Percentiles rank a stretch among this genome's conserved stretches.
These are phyloP conservation scores for Euphysa ruthae DNA, from an alignment of 30 jellyfish, hydroid and myxozoan genomes.

Conservation along the genomic window DNA sequence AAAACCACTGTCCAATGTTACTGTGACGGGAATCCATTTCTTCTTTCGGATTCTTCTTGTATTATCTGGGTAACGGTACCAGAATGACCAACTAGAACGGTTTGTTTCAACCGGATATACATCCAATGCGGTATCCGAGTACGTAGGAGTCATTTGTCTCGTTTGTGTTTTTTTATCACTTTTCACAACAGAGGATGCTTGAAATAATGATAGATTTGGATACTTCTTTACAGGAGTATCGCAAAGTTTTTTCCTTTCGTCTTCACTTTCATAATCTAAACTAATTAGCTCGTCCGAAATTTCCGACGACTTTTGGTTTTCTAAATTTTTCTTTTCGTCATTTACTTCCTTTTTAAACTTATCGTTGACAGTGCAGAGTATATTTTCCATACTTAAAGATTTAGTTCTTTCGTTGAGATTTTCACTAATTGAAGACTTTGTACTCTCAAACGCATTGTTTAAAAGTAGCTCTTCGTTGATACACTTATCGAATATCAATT, in stretches of 20 bases:
- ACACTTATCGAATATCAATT: no score
- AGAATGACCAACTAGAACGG: conserved; percentile 42
- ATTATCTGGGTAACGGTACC: conserved; percentile 65
- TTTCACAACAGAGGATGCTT: conserved; percentile 10
- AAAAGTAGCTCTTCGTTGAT: no score
- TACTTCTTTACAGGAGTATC: conserved; percentile 17
- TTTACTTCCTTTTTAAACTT: not conserved
- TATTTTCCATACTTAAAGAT: not conserved
- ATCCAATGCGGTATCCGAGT: conserved; percentile 15
- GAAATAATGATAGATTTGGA: conserved; percentile 25
- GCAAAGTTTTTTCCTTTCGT: conserved; percentile 14
- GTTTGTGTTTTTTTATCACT: conserved; percentile 9
- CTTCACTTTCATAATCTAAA: conserved; percentile 32
- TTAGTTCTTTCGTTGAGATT: not conserved
- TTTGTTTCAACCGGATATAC: conserved; percentile 27
- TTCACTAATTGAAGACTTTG: not conserved
- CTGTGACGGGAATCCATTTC: conserved; percentile 62
- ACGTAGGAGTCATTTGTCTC: not conserved
- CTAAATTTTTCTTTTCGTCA: not conserved
- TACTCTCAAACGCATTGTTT: no score
- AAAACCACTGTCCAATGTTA: conserved; percentile 35
- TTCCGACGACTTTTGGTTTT: not conserved
- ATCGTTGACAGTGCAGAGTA: not conserved
- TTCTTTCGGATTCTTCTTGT: conserved; percentile 32
- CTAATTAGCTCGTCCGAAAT: conserved; percentile 5